Base-by-base conservation (phyloP, 1,140 invertebrate species). In the Holcopasites calliopsidis region DNA sequence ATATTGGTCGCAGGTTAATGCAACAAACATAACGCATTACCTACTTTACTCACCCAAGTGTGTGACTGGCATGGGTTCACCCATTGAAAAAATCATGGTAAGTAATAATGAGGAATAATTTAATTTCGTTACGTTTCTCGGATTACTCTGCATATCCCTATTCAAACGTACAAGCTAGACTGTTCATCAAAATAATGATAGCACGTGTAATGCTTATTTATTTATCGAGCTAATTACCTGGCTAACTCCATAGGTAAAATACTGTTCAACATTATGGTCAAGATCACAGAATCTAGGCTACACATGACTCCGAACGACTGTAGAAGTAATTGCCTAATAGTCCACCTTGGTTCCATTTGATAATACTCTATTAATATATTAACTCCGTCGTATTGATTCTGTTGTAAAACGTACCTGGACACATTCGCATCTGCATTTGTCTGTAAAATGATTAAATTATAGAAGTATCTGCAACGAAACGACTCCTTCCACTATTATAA, bases 291-390 rank as follows among this genome's bases (percentile, higher is more conserved):
- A 90, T 98, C 96, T 66, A 98, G 91, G 54, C 94, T 95, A 88
- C 97, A 97, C 93, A 98, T 95, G 57, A 96, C 94, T 50, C 95
- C 96, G 91, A 98, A 98, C 18, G 95, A 95, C 92, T 97, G 93
- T 60, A 98, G 91, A 42, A 98, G 92, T 1, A 96, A 91, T 76
- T 96, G 93, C 75, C 97, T 93, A 77, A 98, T 95, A 0, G 94
- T 94, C 94, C 96, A 96, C 81, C 97, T 93, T 3, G 95, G 94
- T 91, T 98, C 97, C 97, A 98, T 97, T 92, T 98, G 97, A 90
- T 98, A 98, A 93, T 97, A 98, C 79, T 97, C 94, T 60, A 97
- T 95, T 52, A 98, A 90, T 77, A 95, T 95, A 42, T 93, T 94
- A 11, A 97, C 94, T 78, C 95, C 95, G 66, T 94, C 93, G 85